A percentile compares a stretch with the other conserved stretches of the same genome.
Conservation (phyloP, 1,140 invertebrate species). For the Atta cephalotes region DNA sequence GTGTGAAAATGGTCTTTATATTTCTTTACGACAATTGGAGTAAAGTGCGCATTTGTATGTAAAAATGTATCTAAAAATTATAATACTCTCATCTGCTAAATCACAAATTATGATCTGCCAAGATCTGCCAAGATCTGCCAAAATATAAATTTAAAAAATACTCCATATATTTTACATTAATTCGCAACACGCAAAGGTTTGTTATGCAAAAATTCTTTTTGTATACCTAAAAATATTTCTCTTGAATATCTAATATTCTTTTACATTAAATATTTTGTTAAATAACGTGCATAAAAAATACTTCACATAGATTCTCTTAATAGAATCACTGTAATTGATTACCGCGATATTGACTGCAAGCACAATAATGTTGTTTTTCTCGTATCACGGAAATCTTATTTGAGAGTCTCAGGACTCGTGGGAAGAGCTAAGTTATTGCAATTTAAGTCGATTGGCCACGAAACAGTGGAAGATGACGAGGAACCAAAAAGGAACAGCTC, state of each 20-base stretch:
- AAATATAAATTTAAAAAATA: neutral
- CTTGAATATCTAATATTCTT: neutral
- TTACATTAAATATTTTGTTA: neutral
- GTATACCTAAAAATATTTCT: neutral
- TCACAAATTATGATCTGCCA: neutral
- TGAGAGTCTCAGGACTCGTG: neutral
- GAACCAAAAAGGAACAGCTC: constrained; percentile 41
- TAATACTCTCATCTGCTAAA: neutral
- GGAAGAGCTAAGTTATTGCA: constrained; percentile 39
- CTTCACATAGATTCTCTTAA: neutral
- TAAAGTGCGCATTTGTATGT: neutral
- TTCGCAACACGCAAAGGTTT: neutral
- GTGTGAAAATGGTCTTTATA: neutral
- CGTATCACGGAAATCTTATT: constrained; percentile 14
- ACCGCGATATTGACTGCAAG: neutral
- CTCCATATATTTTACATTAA: neutral
- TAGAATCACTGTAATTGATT: neutral
- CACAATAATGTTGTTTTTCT: constrained; percentile 4
- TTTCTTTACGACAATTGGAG: neutral
- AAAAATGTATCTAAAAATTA: neutral
- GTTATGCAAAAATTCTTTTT: neutral
- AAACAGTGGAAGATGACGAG: constrained; percentile 22
- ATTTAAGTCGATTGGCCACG: constrained; percentile 47
- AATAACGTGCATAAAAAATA: neutral
- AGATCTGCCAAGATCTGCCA: neutral